Evolutionary conservation across 1,140 invertebrate genomes (phyloP).

Genomic region (Conopomorpha cramerella): DNA sequence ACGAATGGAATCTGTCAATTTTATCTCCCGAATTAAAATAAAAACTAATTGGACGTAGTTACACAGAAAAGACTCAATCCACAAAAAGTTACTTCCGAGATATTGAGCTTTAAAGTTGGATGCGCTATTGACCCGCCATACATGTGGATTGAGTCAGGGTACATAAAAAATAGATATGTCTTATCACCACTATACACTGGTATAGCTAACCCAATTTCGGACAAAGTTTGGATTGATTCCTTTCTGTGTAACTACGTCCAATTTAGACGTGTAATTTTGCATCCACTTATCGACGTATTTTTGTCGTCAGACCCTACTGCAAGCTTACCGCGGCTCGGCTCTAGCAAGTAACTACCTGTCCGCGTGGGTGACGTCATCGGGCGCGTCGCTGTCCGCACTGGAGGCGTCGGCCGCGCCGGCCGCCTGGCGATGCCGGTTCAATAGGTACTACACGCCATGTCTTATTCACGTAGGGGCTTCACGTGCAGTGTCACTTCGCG

Average conservation of each 20-base stretch:
- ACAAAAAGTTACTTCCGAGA: no score
- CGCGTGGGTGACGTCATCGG: conserved; percentile 21
- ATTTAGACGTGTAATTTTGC: not conserved
- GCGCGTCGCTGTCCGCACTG: conserved; percentile 19
- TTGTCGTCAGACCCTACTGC: conserved; percentile 24
- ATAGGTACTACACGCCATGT: conserved; percentile 30
- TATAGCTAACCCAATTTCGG: not conserved
- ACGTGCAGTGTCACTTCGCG: no score
- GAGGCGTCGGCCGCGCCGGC: conserved; percentile 46
- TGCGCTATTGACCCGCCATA: no score
- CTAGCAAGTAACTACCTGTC: conserved; percentile 20
- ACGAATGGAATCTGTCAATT: no score
- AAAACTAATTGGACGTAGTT: no score
- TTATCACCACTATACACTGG: not conserved
- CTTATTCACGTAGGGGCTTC: not conserved
- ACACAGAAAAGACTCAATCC: no score
- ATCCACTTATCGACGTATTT: not conserved
- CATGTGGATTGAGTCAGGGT: no score
- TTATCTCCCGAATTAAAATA: no score
- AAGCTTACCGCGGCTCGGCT: conserved; percentile 22
- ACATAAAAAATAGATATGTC: not conserved
- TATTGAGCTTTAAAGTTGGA: no score
- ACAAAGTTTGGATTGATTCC: not conserved
- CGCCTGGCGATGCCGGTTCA: conserved; percentile 47
- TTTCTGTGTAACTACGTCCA: not conserved